Base-by-base conservation (phyloP, 1,140 invertebrate species). In the Brachystomella parvula region DNA sequence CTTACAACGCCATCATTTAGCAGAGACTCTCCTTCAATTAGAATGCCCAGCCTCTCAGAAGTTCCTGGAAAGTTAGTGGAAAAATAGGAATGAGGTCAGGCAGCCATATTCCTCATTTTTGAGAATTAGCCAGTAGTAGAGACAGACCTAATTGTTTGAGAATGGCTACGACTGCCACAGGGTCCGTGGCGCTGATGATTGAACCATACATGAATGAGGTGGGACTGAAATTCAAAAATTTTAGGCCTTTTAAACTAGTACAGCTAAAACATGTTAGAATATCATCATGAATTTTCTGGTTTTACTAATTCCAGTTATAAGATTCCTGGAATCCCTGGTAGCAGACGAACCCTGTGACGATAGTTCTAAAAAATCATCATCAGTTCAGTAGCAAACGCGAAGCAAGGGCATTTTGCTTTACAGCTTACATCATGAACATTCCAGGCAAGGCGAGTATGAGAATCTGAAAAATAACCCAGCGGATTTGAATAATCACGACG, bases 11-110 rank as follows among this genome's bases (percentile, higher is more conserved):
- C 80, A 74, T 81, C 80, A 73, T 81, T 81, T 21, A 81, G 60
- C 17, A 81, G 68, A 1, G 79, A 80, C 70, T 81, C 80, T 2
- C 80, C 79, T 71, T 81, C 80, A 39, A 81, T 76, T 2, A 81
- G 64, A 66, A 77, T 77, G 17, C 77, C 75, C 21, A 81, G 69
- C 35, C 75, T 63, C 65, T 79, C 78, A 19, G 78, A 77, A 12
- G 77, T 75, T 39, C 66, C 65, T 67, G 31, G 39, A 31, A 31
- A 31, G 24, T 24, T 9, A 12, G 21, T 24, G 24, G 3, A 59
- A 32, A 32, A 59, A 59, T 59, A 17, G 30, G n/a, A 44, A n/a
- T 9, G 9, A 44, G 39, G 9, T 44, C 9, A n/a, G n/a, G n/a
- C 39, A 12, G 39, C 39, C 39, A 9, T 12, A 9, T 44, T n/a